phyloP scores from a whole-genome alignment of 2,797 vertebrate species.

The Poeciliopsis gracilis region DNA sequence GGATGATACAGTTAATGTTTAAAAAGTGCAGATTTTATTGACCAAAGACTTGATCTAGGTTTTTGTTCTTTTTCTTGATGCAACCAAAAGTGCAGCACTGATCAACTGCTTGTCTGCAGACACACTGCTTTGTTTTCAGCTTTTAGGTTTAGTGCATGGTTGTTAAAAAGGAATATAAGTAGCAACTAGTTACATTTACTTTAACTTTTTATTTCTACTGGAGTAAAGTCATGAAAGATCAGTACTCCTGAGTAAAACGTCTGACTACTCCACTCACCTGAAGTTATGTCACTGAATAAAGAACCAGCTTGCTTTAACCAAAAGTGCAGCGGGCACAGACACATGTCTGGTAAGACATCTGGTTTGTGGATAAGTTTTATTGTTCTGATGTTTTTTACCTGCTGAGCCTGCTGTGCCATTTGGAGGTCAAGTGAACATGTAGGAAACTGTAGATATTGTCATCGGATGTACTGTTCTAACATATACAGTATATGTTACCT shows the following conservation, averaged over 20 bases:
- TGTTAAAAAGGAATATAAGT: not conserved
- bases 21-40: not conserved
- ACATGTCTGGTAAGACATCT: not conserved
- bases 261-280: not conserved
- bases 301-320: not conserved
- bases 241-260: not conserved
- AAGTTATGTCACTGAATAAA: not conserved
- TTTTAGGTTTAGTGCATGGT: not conserved
- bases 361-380: not conserved
- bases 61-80: not conserved
- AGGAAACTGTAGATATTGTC: not conserved
- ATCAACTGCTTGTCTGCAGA: not conserved
- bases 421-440: not conserved
- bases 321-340: not conserved
- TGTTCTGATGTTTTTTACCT: not conserved
- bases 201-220: not conserved
- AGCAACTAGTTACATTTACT: not conserved
- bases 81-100: not conserved
- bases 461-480: not conserved
- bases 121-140: not conserved
- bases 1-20: not conserved
- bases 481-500: not conserved
- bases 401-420: not conserved
- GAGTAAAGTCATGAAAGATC: not conserved
- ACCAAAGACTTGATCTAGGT: slow-evolving; percentile 1